Conservation (phyloP, 2,113 vertebrate genomes). For the Dipodomys merriami region DNA sequence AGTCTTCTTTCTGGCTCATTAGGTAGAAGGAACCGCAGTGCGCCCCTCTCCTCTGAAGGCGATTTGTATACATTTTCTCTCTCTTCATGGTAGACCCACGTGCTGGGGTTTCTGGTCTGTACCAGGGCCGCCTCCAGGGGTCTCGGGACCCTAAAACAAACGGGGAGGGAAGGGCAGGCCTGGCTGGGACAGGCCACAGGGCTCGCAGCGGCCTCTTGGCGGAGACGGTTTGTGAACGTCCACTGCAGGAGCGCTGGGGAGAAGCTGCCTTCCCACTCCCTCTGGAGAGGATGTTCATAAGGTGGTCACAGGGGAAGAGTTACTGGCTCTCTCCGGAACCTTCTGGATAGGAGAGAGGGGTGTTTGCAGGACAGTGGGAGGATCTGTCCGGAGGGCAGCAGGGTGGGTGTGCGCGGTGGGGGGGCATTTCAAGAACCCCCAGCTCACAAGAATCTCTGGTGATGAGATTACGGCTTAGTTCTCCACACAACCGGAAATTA, state of each 20-base stretch:
- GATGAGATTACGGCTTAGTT: conserved; percentile 48
- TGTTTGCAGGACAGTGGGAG: not conserved
- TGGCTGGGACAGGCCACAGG: too few species aligned
- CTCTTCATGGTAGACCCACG: not conserved
- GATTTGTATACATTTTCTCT: not conserved
- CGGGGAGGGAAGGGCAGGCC: not conserved
- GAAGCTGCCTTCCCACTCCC: too few species aligned
- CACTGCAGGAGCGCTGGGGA: too few species aligned
- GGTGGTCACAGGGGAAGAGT: too few species aligned
- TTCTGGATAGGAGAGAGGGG: not conserved
- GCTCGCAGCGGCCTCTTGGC: too few species aligned
- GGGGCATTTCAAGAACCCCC: not conserved
- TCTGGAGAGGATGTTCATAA: too few species aligned
- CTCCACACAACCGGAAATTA: conserved; percentile 56
- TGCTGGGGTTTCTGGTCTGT: not conserved
- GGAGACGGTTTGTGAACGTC: too few species aligned
- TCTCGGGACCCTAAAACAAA: too few species aligned
- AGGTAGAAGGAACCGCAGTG: not conserved
- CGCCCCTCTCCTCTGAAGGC: not conserved
- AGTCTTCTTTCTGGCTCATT: not conserved
- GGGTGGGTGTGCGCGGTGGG: accelerated
- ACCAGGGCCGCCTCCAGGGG: too few species aligned
- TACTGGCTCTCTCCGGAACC: not conserved
- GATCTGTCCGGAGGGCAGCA: not conserved
- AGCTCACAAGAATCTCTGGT: not conserved